Base-by-base conservation (phyloP, 2,113 vertebrate genomes). In the Pterophyllum scalare region DNA sequence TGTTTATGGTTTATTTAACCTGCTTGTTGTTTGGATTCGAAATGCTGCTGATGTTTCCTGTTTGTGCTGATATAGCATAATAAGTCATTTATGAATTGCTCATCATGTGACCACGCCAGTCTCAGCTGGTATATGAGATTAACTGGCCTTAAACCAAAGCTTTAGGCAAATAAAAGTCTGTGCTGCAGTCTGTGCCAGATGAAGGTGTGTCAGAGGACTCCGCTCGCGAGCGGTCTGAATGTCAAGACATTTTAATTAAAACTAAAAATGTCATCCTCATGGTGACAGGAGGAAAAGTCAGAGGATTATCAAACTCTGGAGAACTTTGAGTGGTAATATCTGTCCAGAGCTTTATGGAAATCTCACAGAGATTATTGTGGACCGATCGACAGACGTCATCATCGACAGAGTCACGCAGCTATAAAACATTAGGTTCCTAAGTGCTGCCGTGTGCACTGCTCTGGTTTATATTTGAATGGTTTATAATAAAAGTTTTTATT, bases 171-270 rank as follows among this genome's bases (percentile, higher is more conserved):
- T 28, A 28, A 49, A 70, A 49, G 43, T 49, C 40, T 70, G 65
- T 12, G 49, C 65, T 20, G 65, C 43, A 28, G 40, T 11, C 65
- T 31, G 43, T 31, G 75, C 75, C 26, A 61, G 17, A 52, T 9
- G 40, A 77, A 49, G 75, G 40, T 31, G 75, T 77, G 38, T 59
- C 40, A 20, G 75, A 43, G 57, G 22, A 77, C 38, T 75, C 54
- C 10, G 22, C 52, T 13, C 24, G 72, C 22, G 15, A 67, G 65
- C 46, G 15, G 43, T 70, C 14, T 75, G 72, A 75, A 75, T 75
- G 72, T 75, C 26, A 31, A 35, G 52, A 15, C 24, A 5, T 77
- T 43, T 59, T 12, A 59, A 28, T 77, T 43, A 77, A 26, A 77
- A 9, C 4, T 35, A 59, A 35, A 59, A 77, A 70, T 20, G 65